phyloP scores from a whole-genome alignment of 2,113 vertebrate species.

The Nematolebias whitei region DNA sequence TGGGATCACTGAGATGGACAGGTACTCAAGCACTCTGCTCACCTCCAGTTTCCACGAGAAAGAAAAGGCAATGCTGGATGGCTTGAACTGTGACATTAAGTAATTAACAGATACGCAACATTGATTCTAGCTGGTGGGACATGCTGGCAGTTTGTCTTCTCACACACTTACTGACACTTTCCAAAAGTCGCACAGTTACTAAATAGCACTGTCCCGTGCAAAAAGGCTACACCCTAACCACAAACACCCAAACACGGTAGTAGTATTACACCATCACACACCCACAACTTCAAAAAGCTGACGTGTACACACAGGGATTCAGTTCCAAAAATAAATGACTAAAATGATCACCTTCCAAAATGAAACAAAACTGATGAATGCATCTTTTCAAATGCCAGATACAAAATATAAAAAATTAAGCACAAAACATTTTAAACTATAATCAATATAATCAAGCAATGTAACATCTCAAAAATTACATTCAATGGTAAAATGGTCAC shows the following conservation, averaged over 20 bases:
- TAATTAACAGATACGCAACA: constrained; percentile 38
- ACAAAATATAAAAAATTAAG: background rate
- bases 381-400: background rate
- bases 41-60: constrained; percentile 56
- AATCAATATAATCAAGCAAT: no score
- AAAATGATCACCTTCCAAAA: constrained; percentile 21
- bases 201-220: constrained; percentile 36
- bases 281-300: constrained; percentile 40
- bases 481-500: no score
- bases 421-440: no score
- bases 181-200: constrained; percentile 22
- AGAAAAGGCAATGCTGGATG: constrained; percentile 46
- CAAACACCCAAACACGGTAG: constrained; percentile 50
- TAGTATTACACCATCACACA: constrained; percentile 45
- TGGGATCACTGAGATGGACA: constrained; percentile 72
- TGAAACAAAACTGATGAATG: background rate
- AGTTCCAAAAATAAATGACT: constrained; percentile 12
- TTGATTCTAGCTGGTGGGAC: constrained; percentile 49
- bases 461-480: no score
- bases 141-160: constrained; percentile 25
- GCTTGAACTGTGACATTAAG: constrained; percentile 51
- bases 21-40: constrained; percentile 71
- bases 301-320: constrained; percentile 5
- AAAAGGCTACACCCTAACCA: constrained; percentile 56
- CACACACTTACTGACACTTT: constrained; percentile 30